A percentile compares a stretch with the other conserved stretches of the same genome.
These are phyloP conservation scores for Poeciliopsis turrubarensis DNA, from an alignment of 2,113 vertebrate species.

Conservation along the genomic window DNA sequence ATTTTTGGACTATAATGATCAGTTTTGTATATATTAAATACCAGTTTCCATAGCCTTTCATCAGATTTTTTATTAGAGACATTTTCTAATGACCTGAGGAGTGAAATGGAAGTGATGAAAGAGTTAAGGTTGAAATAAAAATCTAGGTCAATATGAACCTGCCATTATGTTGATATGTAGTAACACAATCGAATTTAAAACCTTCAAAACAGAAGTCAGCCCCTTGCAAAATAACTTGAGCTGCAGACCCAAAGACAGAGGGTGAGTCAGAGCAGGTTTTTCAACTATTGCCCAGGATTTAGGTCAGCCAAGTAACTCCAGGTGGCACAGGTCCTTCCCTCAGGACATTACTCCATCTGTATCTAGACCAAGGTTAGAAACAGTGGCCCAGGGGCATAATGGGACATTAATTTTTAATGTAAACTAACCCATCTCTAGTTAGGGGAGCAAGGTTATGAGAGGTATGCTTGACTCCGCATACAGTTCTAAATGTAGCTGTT, in stretches of 20 bases:
- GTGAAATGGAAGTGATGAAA: neutral
- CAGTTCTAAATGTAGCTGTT: constrained; percentile 36
- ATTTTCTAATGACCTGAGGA: neutral
- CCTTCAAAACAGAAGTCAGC: constrained; percentile 29
- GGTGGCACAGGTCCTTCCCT: constrained; percentile 65
- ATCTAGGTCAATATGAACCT: constrained; percentile 50
- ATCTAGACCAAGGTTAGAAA: constrained; percentile 76
- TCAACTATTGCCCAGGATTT: constrained; percentile 67
- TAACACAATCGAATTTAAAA: constrained; percentile 28
- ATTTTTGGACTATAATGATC: neutral
- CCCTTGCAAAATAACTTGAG: constrained; percentile 20
- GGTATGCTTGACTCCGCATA: constrained; percentile 48
- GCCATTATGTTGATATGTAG: constrained; percentile 28
- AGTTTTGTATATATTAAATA: neutral
- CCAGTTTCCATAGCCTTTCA: constrained; percentile 9
- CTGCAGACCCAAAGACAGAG: constrained; percentile 69
- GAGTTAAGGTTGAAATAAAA: constrained; percentile 23
- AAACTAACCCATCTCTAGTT: constrained; percentile 73
- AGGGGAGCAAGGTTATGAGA: constrained; percentile 67
- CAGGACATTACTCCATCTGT: constrained; percentile 53
- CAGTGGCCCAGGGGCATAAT: constrained; percentile 59
- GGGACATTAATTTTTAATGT: constrained; percentile 78
- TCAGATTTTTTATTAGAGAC: constrained; percentile 12
- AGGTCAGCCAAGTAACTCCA: constrained; percentile 76
- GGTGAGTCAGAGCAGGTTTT: constrained; percentile 72